Percentiles rank a stretch among this genome's conserved stretches.
phyloP scores from a whole-genome alignment of 2,888 invertebrate species.

The Lasioglossum morio region DNA sequence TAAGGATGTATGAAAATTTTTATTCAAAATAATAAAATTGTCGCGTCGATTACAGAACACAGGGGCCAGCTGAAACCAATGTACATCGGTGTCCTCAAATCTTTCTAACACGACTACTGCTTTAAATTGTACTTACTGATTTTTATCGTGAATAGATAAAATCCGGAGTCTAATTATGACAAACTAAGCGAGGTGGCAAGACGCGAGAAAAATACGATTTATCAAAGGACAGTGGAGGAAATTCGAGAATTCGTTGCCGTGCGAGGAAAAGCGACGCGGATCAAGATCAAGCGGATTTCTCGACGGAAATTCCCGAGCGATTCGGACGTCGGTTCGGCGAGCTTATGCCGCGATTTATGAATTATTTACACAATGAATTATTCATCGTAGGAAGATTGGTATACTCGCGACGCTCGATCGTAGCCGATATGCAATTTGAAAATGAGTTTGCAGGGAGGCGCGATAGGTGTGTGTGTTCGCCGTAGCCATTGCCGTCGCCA shows the following conservation, averaged over 20 bases:
- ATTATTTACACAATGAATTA: constrained; percentile 75
- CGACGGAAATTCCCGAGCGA: constrained; percentile 57
- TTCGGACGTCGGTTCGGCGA: constrained; percentile 43
- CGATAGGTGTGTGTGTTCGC: constrained; percentile 37
- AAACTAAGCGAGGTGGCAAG: no score
- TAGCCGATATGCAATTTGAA: constrained; percentile 74
- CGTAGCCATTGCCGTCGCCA: neutral
- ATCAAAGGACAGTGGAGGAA: neutral
- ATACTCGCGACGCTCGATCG: constrained; percentile 73
- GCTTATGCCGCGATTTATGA: constrained; percentile 69
- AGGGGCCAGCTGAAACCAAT: no score
- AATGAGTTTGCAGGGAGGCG: constrained; percentile 66
- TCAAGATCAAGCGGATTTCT: constrained; percentile 3
- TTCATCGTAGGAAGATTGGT: constrained; percentile 74
- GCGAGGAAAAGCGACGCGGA: constrained; percentile 14
- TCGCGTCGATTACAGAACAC: no score
- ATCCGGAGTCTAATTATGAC: no score
- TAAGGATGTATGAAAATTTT: no score
- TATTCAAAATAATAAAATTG: no score
- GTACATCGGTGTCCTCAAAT: no score
- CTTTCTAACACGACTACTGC: no score
- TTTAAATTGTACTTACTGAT: no score
- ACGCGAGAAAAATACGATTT: no score
- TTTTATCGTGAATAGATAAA: no score
- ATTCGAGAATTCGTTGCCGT: neutral